A percentile compares a stretch with the other conserved stretches of the same genome.
Conservation (phyloP, 2,888 invertebrate species). For the Drosophila engyochracea region DNA sequence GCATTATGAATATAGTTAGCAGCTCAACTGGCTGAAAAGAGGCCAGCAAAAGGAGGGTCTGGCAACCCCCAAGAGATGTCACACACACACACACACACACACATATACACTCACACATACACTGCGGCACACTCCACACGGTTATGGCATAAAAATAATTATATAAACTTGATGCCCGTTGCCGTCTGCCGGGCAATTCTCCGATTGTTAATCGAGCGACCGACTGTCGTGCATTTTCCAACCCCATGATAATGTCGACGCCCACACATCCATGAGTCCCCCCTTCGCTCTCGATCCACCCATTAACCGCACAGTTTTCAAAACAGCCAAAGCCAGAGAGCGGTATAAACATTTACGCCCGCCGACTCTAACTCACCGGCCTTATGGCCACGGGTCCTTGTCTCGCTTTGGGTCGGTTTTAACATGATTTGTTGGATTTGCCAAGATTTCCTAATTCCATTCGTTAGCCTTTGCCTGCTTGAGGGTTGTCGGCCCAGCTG, state of each 20-base stretch:
- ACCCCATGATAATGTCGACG: conserved; percentile 72
- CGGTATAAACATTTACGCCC: conserved; percentile 71
- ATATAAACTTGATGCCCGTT: conserved; percentile 72
- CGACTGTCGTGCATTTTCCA: conserved; percentile 61
- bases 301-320: conserved; percentile 81
- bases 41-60: conserved; percentile 1
- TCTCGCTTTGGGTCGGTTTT: conserved; percentile 65
- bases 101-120: conserved; percentile 11
- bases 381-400: conserved; percentile 14
- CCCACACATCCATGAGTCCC: conserved; percentile 44
- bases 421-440: conserved; percentile 83
- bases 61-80: conserved; percentile 45
- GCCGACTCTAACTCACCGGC: conserved; percentile 39
- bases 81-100: conserved; percentile 31
- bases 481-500: conserved; percentile 60
- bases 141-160: conserved; percentile 78
- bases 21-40: conserved; percentile 46
- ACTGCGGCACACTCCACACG: conserved; percentile 39
- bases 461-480: conserved; percentile 59
- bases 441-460: conserved; percentile 83
- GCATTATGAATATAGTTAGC: conserved; percentile 64
- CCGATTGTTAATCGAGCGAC: conserved; percentile 52
- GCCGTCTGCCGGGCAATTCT: conserved; percentile 70
- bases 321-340: conserved; percentile 74
- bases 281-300: conserved; percentile 9